Conservation (phyloP, 2,888 invertebrate species). For the Prenolepis imparis region DNA sequence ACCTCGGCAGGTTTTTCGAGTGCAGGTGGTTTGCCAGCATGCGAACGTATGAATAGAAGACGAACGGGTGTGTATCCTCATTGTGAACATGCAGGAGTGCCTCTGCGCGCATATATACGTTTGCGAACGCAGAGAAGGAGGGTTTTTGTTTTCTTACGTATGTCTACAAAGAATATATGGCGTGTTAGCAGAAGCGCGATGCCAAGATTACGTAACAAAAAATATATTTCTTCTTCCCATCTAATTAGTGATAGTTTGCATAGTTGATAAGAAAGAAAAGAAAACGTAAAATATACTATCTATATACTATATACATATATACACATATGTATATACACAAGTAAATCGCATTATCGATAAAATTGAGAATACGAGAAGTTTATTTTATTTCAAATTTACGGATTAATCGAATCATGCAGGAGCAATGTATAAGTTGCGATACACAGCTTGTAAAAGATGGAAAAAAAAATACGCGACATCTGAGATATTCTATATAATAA, state of each 20-base stretch:
- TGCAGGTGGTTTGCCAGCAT: constrained; percentile 70
- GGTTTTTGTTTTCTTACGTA: not conserved
- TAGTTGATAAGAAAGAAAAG: not conserved
- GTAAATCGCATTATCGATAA: not conserved
- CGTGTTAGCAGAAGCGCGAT: not conserved
- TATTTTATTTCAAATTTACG: not conserved
- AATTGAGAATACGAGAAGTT: not conserved
- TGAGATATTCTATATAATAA: constrained; percentile 31
- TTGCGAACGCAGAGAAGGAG: constrained; percentile 13
- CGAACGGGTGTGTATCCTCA: constrained; percentile 63
- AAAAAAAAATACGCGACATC: constrained; percentile 21
- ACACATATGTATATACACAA: not conserved
- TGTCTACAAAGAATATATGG: not conserved
- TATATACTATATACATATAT: too few species aligned
- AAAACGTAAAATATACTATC: not conserved
- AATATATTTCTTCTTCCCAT: not conserved
- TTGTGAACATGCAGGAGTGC: constrained; percentile 35
- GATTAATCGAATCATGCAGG: not conserved
- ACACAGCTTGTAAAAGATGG: not conserved
- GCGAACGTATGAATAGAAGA: constrained; percentile 67
- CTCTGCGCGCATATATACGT: constrained; percentile 4
- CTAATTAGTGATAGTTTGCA: not conserved
- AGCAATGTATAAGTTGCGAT: not conserved
- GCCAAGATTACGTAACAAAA: not conserved
- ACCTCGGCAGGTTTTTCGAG: constrained; percentile 67